phyloP scores from a whole-genome alignment of 2,888 invertebrate species.

The Andrena fulva region DNA sequence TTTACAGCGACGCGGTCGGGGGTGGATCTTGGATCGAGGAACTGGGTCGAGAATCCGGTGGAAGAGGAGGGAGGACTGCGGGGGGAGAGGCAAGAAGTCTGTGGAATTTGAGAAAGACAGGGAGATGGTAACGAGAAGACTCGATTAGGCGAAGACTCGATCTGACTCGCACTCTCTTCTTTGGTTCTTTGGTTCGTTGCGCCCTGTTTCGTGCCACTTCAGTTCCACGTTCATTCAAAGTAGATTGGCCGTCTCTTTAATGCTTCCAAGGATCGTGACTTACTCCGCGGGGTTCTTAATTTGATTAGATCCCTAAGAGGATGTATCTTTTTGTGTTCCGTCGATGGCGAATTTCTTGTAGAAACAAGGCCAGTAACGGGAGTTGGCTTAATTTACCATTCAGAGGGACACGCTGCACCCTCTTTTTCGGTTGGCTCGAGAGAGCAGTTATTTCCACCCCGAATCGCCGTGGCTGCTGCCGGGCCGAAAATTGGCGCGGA shows the following conservation, averaged over 20 bases:
- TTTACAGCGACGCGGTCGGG: conserved; percentile 44
- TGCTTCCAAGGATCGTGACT: conserved; percentile 8
- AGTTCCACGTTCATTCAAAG: conserved; percentile 38
- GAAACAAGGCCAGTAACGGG: not conserved
- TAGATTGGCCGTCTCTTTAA: conserved; percentile 43
- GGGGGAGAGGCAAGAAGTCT: not conserved
- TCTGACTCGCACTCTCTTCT: conserved; percentile 39
- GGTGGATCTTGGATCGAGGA: conserved; percentile 2
- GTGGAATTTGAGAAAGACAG: conserved; percentile 13
- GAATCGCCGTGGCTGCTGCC: conserved; percentile 22
- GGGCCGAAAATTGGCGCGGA: conserved; percentile 39
- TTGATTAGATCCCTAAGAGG: no score
- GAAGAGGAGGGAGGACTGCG: not conserved
- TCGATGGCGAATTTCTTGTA: not conserved
- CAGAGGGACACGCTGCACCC: conserved; percentile 4
- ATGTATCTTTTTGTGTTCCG: not conserved
- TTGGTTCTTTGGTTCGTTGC: conserved; percentile 47
- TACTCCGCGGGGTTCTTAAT: no score
- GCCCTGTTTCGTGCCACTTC: conserved; percentile 15
- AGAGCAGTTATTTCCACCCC: conserved; percentile 34
- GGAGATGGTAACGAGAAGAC: conserved; percentile 58
- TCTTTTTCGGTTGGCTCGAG: conserved; percentile 22
- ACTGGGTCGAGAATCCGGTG: conserved; percentile 25
- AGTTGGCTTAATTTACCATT: conserved; percentile 31
- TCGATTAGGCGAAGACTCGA: conserved; percentile 26